These are phyloP conservation scores for Amphipoea lucens DNA, from an alignment of 2,888 invertebrate genomes.

Conservation along the genomic window DNA sequence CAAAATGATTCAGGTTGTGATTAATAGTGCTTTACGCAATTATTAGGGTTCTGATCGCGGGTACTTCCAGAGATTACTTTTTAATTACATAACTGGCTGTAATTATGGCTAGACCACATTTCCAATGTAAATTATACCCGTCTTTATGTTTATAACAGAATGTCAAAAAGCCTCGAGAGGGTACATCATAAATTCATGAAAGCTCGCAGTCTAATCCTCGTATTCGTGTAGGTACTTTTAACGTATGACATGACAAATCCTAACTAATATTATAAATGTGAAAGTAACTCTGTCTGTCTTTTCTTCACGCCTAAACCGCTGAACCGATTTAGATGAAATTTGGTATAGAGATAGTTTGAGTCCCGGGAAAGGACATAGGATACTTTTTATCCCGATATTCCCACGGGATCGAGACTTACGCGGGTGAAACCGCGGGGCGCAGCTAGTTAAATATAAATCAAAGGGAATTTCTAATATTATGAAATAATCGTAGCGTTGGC, in stretches of 20 bases:
- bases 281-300: too few relatives aligned
- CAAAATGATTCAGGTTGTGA: too few relatives aligned
- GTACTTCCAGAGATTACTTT: neutral
- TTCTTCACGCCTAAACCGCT: too few relatives aligned
- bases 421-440: too few relatives aligned
- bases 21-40: too few relatives aligned
- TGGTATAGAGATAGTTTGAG: too few relatives aligned
- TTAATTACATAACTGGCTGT: neutral
- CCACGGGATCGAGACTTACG: too few relatives aligned
- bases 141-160: neutral
- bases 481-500: neutral
- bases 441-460: constrained; percentile 23
- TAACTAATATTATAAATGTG: too few relatives aligned
- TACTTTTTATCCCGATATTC: too few relatives aligned
- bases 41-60: too few relatives aligned
- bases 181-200: constrained; percentile 32
- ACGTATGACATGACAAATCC: neutral
- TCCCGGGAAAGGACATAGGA: too few relatives aligned
- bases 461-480: neutral
- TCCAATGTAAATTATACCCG: neutral
- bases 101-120: neutral
- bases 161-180: neutral
- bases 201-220: neutral
- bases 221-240: neutral
- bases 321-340: too few relatives aligned